A percentile compares a stretch with the other conserved stretches of the same genome.
phyloP scores from a whole-genome alignment of 2,113 vertebrate genomes.

The Nycticryphes semicollaris region DNA sequence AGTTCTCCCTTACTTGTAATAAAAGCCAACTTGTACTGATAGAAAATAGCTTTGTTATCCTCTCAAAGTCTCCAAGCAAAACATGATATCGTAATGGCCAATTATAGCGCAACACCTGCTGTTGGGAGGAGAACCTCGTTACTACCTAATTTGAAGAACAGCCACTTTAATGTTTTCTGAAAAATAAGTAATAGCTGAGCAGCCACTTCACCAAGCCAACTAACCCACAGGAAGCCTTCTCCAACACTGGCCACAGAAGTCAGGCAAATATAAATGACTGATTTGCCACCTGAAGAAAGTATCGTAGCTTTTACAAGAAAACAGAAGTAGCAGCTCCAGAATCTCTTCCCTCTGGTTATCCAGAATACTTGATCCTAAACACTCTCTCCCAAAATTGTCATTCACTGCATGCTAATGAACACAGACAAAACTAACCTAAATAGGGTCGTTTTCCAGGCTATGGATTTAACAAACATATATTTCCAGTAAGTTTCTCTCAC shows the following conservation, averaged over 20 bases:
- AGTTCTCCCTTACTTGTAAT: slow-evolving; percentile 4
- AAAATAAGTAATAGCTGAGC: slow-evolving; percentile 26
- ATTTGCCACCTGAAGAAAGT: background rate
- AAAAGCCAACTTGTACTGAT: background rate
- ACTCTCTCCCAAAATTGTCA: background rate
- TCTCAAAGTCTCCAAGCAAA: slow-evolving; percentile 47
- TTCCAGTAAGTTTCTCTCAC: slow-evolving; percentile 8
- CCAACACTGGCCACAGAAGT: background rate
- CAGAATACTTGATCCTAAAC: background rate
- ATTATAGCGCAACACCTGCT: slow-evolving; percentile 65
- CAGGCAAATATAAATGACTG: background rate
- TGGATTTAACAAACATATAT: slow-evolving; percentile 11
- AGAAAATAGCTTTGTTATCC: slow-evolving; percentile 25
- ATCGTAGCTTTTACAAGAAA: background rate
- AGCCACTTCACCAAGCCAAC: background rate
- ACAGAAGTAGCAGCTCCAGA: background rate
- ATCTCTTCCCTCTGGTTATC: background rate
- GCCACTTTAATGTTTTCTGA: background rate
- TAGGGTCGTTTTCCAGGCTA: background rate
- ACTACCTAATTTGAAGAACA: slow-evolving; percentile 55
- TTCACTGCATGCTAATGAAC: background rate
- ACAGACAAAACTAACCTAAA: background rate
- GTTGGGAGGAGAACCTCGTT: slow-evolving; percentile 3
- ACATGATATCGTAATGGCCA: slow-evolving; percentile 59
- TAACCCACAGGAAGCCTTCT: background rate